Conservation (phyloP, 2,797 vertebrate genomes). For the Melanotaenia trifasciata region DNA sequence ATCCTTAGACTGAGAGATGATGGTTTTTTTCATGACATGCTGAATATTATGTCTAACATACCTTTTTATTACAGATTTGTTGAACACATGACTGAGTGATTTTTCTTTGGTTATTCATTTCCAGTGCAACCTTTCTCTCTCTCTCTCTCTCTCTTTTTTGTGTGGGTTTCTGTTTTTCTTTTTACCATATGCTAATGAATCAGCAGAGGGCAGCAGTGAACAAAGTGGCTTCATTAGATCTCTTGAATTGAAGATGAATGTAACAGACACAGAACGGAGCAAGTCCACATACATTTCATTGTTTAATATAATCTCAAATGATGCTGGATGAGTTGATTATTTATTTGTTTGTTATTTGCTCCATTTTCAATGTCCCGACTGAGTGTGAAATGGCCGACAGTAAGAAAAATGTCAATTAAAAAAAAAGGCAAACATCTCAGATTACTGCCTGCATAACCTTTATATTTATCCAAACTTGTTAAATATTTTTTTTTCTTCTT, state of each 20-base stretch:
- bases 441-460: not conserved
- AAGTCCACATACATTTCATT: conserved; percentile 60
- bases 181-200: conserved; percentile 76
- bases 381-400: conserved; percentile 6
- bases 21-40: conserved; percentile 41
- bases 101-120: conserved; percentile 27
- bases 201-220: conserved; percentile 92
- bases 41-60: conserved; percentile 56
- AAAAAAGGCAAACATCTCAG: not conserved
- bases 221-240: conserved; percentile 76
- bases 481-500: not conserved
- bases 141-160: not conserved
- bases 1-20: conserved; percentile 45
- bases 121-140: not conserved
- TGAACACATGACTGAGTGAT: not conserved
- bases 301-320: not conserved
- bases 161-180: not conserved
- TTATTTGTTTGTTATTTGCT: not conserved
- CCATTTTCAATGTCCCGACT: not conserved
- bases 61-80: conserved; percentile 29
- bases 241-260: conserved; percentile 78
- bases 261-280: conserved; percentile 78
- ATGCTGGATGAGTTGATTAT: not conserved
- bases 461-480: not conserved
- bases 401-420: not conserved